Evolutionary conservation across 2,113 vertebrate genomes (phyloP).

Genomic region (Aleadryas rufinucha): DNA sequence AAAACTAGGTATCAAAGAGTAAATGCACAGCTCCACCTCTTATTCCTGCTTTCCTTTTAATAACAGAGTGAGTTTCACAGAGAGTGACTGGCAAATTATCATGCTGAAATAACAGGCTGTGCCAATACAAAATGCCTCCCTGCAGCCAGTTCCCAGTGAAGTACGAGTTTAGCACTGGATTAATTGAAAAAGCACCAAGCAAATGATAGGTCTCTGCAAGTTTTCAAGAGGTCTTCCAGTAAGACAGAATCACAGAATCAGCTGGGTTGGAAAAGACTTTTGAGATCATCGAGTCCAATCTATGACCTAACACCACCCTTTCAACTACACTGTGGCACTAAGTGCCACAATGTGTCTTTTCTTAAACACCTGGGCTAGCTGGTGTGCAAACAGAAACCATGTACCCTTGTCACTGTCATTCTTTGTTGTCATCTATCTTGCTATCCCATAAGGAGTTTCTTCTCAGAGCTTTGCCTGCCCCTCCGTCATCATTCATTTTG

Average conservation of each 20-base stretch:
- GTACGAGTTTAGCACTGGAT: not conserved
- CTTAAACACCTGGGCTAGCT: not conserved
- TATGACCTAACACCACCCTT: not conserved
- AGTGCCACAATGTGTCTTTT: not conserved
- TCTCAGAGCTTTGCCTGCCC: not conserved
- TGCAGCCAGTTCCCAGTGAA: not conserved
- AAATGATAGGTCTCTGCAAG: not conserved
- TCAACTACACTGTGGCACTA: not conserved
- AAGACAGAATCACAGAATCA: not conserved
- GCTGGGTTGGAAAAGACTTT: not conserved
- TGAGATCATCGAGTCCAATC: not conserved
- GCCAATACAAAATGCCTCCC: not conserved
- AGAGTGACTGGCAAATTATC: not conserved
- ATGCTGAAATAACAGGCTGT: not conserved
- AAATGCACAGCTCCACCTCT: not conserved
- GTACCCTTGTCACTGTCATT: not conserved
- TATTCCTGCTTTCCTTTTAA: not conserved
- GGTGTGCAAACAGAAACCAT: not conserved
- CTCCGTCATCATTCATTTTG: not conserved
- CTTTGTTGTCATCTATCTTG: not conserved
- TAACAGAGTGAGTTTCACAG: not conserved
- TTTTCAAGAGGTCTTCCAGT: not conserved
- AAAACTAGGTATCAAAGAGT: not conserved
- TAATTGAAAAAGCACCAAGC: not conserved
- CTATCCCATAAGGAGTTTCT: not conserved